Evolutionary conservation across 2,113 vertebrate genomes (phyloP).

Genomic region (Panthera leo): DNA sequence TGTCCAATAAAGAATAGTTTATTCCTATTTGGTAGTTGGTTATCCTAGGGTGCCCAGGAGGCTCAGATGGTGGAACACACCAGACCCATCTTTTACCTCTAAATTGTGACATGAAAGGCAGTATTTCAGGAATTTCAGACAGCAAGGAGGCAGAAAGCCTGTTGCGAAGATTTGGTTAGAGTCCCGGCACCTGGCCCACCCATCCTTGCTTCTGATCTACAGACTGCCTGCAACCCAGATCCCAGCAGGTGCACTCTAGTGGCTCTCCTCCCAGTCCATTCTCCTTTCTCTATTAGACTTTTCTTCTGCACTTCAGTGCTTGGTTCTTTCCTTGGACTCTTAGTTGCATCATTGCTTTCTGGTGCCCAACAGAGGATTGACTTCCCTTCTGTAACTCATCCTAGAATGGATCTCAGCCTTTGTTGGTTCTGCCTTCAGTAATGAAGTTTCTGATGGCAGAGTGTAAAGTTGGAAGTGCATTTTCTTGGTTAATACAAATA

Average conservation of each 20-base stretch:
- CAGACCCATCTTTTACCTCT: background rate
- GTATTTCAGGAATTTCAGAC: background rate
- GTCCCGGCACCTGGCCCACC: background rate
- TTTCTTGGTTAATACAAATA: background rate
- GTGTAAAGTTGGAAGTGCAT: background rate
- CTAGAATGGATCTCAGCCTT: background rate
- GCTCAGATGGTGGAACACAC: background rate
- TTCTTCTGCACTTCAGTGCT: background rate
- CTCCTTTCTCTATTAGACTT: background rate
- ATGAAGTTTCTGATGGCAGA: background rate
- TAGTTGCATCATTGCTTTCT: background rate
- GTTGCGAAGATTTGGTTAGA: background rate
- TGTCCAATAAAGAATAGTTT: background rate
- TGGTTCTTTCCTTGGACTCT: background rate
- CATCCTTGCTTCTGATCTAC: background rate
- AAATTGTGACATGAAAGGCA: background rate
- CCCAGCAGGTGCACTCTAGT: background rate
- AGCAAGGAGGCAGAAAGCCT: background rate
- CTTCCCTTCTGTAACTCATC: background rate
- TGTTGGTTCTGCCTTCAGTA: background rate
- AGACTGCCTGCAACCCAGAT: background rate
- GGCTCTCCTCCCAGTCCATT: background rate
- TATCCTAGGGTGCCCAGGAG: background rate
- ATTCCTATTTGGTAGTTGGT: background rate
- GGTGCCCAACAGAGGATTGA: background rate